Percentiles rank a stretch among this genome's conserved stretches.
Evolutionary conservation across 2,113 vertebrate genomes (phyloP).

Genomic region (Ophiodon elongatus): DNA sequence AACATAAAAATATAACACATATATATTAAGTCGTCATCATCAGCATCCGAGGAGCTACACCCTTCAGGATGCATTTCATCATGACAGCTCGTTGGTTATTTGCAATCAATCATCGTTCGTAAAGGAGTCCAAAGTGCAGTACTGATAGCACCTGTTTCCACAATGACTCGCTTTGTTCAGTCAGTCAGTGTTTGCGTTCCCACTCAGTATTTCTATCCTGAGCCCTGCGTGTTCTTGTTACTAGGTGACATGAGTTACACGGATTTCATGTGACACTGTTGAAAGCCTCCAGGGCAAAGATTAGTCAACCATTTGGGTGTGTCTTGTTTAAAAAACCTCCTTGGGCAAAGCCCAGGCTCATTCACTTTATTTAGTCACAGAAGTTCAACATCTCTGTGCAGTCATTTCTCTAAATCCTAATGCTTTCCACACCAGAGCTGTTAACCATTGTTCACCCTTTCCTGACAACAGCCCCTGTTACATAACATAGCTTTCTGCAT

Average conservation of each 20-base stretch:
- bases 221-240: conserved; percentile 55
- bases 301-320: conserved; percentile 74
- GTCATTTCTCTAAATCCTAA: conserved; percentile 21
- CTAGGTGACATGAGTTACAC: conserved; percentile 65
- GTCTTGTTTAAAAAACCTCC: conserved; percentile 45
- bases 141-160: conserved; percentile 45
- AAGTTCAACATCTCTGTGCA: not conserved
- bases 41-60: not conserved
- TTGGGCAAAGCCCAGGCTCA: conserved; percentile 27
- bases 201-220: conserved; percentile 42
- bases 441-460: conserved; percentile 76
- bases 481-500: conserved; percentile 59
- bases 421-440: conserved; percentile 50
- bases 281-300: conserved; percentile 59
- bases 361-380: conserved; percentile 22
- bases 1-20: not conserved
- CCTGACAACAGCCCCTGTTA: conserved; percentile 65
- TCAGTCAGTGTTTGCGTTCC: conserved; percentile 63
- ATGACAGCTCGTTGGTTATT: not conserved
- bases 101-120: conserved; percentile 12
- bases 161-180: conserved; percentile 69
- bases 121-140: conserved; percentile 48
- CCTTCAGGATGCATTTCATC: conserved; percentile 2
- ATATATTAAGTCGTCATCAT: not conserved
- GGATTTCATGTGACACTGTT: conserved; percentile 31